Conservation (phyloP, 1,140 invertebrate species). For the Drosophila ficusphila region DNA sequence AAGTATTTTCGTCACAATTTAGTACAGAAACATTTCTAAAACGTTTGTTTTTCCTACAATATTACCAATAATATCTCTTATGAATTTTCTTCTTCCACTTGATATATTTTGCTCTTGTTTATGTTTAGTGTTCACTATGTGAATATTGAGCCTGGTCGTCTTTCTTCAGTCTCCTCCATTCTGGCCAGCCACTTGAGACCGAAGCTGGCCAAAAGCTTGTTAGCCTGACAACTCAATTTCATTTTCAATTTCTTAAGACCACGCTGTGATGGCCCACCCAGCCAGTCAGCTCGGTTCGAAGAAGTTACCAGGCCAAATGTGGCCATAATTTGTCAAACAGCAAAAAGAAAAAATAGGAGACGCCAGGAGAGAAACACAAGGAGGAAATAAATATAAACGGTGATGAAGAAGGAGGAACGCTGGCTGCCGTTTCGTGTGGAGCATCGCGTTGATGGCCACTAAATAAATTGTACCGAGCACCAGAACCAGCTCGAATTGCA, state of each 20-base stretch:
- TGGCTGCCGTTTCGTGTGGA: conserved; percentile 6
- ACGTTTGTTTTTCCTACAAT: neutral
- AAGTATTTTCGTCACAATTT: neutral
- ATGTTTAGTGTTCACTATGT: conserved; percentile 5
- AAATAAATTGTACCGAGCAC: conserved; percentile 67
- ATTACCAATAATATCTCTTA: neutral
- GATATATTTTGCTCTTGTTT: conserved; percentile 5
- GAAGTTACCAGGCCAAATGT: conserved; percentile 55
- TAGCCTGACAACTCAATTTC: conserved; percentile 73
- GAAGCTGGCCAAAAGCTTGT: conserved; percentile 62
- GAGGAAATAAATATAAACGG: conserved; percentile 40
- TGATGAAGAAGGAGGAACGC: neutral
- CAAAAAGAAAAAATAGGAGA: conserved; percentile 20
- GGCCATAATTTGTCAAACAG: conserved; percentile 76
- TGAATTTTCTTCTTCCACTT: neutral
- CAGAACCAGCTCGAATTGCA: conserved; percentile 3
- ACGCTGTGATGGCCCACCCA: conserved; percentile 11
- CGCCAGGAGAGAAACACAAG: conserved; percentile 22
- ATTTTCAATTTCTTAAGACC: conserved; percentile 71
- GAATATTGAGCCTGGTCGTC: conserved; percentile 17
- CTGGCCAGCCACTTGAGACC: conserved; percentile 46
- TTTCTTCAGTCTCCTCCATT: neutral
- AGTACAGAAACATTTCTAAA: neutral
- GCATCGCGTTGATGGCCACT: conserved; percentile 66
- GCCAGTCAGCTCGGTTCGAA: conserved; percentile 1